Conservation (phyloP, 2,113 vertebrate genomes). For the Panurus biarmicus region DNA sequence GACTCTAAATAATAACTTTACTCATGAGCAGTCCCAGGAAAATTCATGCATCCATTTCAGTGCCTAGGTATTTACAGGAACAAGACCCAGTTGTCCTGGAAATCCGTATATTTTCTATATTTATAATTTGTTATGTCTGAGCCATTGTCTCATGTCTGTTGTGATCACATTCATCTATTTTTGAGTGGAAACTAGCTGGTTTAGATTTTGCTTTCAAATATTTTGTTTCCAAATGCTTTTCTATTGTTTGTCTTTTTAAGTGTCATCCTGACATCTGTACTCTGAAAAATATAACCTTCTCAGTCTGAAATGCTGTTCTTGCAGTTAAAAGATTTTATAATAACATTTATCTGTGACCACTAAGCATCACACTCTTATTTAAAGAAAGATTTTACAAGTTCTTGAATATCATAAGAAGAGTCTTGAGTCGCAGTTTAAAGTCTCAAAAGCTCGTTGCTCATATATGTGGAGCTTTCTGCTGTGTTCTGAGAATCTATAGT, state of each 20-base stretch:
- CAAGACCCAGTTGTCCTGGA: background rate
- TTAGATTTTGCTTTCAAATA: background rate
- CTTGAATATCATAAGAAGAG: background rate
- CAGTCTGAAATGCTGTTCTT: background rate
- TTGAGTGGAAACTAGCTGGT: background rate
- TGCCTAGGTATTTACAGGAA: background rate
- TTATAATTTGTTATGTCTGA: background rate
- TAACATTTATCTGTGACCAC: background rate
- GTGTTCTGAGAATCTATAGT: background rate
- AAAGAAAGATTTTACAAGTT: background rate
- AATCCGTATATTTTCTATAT: background rate
- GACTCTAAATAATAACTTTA: background rate
- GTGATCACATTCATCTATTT: background rate
- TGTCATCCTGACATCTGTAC: background rate
- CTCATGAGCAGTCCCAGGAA: background rate
- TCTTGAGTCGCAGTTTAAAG: background rate
- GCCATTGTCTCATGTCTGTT: background rate
- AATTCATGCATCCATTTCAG: background rate
- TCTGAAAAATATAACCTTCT: background rate
- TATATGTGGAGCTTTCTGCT: background rate
- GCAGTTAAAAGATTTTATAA: background rate
- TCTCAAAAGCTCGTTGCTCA: background rate
- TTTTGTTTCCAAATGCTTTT: constrained; percentile 20
- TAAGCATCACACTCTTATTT: background rate
- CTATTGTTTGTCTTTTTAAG: background rate